Conservation (phyloP, 2,888 invertebrate species). For the Encarsia formosa region DNA sequence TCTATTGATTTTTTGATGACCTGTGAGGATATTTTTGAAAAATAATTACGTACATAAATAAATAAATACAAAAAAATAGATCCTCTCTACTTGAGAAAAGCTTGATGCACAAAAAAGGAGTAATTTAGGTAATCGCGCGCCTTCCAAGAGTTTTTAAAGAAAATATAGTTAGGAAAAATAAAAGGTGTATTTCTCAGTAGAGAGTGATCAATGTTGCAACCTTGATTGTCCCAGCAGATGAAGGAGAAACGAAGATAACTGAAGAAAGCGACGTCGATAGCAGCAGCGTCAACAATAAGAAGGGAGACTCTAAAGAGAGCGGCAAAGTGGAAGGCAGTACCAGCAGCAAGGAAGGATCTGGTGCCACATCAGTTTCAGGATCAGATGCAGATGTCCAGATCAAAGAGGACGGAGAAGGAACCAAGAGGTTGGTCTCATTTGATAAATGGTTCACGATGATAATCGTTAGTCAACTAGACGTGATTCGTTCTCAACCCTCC, state of each 20-base stretch:
- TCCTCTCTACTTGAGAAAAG: too few species aligned
- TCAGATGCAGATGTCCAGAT: constrained; percentile 55
- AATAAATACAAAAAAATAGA: too few species aligned
- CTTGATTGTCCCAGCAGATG: constrained; percentile 50
- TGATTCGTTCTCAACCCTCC: too few species aligned
- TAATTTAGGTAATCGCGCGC: too few species aligned
- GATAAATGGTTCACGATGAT: constrained; percentile 40
- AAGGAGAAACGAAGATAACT: constrained; percentile 49
- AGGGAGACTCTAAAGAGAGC: constrained; percentile 49
- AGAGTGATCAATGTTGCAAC: constrained; percentile 46
- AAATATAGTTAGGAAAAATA: constrained; percentile 15
- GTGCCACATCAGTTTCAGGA: constrained; percentile 32
- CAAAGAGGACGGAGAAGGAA: constrained; percentile 56
- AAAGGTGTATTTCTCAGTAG: constrained; percentile 28
- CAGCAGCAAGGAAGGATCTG: constrained; percentile 42
- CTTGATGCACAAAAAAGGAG: too few species aligned
- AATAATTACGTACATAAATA: too few species aligned
- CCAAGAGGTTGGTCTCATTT: constrained; percentile 57
- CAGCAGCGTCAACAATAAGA: constrained; percentile 40
- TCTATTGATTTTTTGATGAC: too few species aligned
- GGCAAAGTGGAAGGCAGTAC: constrained; percentile 45
- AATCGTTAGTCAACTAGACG: too few species aligned
- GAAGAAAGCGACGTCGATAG: constrained; percentile 43
- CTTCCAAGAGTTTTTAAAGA: constrained; percentile 11
- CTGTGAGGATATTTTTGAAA: too few species aligned